Base-by-base conservation (phyloP, 2,888 invertebrate genomes). In the Myopa testacea region DNA sequence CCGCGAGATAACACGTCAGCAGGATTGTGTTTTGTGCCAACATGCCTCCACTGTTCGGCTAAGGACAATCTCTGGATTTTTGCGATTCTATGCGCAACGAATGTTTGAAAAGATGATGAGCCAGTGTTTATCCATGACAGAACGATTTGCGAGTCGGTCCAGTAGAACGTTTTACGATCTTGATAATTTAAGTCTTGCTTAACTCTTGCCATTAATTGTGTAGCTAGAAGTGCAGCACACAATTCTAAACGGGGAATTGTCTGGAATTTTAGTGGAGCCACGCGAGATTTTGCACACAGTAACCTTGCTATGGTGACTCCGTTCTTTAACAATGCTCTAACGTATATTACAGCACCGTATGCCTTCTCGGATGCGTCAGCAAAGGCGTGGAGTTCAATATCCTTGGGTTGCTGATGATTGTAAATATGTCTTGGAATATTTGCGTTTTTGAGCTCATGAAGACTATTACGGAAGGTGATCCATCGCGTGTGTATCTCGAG, bases 111-210 rank as follows among this genome's bases (percentile, higher is more conserved):
- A 12, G 75, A 79, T 5, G n/a, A 55, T 16, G 55, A 55, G 55
- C 6, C 4, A n/a, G 16, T 55, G 55, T 55, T 16, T 55, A 86
- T 69, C 86, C 86, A 87, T 52, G 80, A 78, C 0, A 86, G 77
- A 4, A 83, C 83, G 12, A 86, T 83, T 14, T 81, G 82, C 0
- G 84, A 86, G 75, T 87, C 86, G 5, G 83, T 81, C 80, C 79
- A 81, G 37, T 77, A 78, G 14, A 68, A 65, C 12, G 65, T 16
- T 14, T 37, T 37, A 14, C 38, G 10, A 62, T 19, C 62, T 34
- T 62, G 62, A 26, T 8, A 19, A 19, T 34, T 26, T 26, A 62
- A 62, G n/a, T 62, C 62, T 10, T 62, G 19, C 26, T 34, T 62
- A n/a, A 62, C 62, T 26, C 62, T 19, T 19, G 62, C 10, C n/a